Base-by-base conservation (phyloP, 2,797 vertebrate genomes). In the Propithecus deckenii region DNA sequence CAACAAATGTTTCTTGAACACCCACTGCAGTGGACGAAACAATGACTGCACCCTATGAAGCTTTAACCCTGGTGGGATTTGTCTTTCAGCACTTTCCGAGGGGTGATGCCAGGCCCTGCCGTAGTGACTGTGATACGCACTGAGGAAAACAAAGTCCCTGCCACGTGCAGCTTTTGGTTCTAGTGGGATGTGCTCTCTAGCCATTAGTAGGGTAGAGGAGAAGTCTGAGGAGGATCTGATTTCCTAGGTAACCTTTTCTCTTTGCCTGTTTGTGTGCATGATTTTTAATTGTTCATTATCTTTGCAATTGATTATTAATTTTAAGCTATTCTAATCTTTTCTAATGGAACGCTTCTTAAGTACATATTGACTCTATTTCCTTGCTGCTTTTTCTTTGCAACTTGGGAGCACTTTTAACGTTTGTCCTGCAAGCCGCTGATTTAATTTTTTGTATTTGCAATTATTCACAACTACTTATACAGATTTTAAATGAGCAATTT, bases 11-110 rank as follows among this genome's bases (percentile, higher is more conserved):
- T 92, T 74, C 17, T n/a, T 46, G 32, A 65, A 48, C 28, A 41
- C 20, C 63, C 38, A 48, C 6, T 41, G 48, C 38, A 55, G 10
- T 28, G 46, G 46, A 30, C 2, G n/a, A 41, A 71, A 76, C 14
- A 8, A 55, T 4, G 32, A 35, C 7, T 9, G 1, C 11, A 9
- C 8, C 18, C 23, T 7, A 0, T 0, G 4, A 25, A 20, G 28
- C 30, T 72, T 74, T 38, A n/a, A 65, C 41, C 35, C 85, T 20
- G 8, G n/a, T 57, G 25, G 28, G 38, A 46, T 91, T 30, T 85
- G n/a, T 57, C 76, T 35, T 69, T n/a, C 74, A 61, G 57, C 17
- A 63, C 30, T 72, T 89, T 22, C 23, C 9, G 3, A 59, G 25
- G 65, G 48, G 8, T 11, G 0, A 11, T 43, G 0, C 17, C 35